These are phyloP conservation scores for Cassiopea andromeda DNA, from an alignment of 30 jellyfish, hydroid and myxozoan species.

Conservation along the genomic window DNA sequence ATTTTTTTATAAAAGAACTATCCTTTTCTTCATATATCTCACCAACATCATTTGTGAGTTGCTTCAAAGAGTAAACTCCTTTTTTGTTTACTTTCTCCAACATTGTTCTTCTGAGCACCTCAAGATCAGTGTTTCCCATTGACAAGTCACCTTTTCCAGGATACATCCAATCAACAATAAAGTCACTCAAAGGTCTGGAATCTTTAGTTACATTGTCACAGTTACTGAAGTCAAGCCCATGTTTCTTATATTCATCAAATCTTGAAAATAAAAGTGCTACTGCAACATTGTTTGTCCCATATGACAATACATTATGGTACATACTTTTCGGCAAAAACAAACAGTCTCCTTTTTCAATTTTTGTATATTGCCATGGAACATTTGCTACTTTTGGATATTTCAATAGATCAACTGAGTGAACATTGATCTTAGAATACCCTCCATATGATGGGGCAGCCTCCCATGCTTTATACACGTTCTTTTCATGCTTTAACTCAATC, in stretches of 20 bases:
- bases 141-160: constrained; percentile 82
- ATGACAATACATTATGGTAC: constrained; percentile 83
- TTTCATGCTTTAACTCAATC: constrained; percentile 69
- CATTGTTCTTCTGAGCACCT: constrained; percentile 40
- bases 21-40: constrained; percentile 48
- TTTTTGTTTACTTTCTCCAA: constrained; percentile 1
- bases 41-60: constrained; percentile 17
- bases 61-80: constrained; percentile 30
- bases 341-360: constrained; percentile 84
- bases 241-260: constrained; percentile 55
- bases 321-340: constrained; percentile 79
- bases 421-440: constrained; percentile 83
- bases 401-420: constrained; percentile 66
- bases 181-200: constrained; percentile 59
- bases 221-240: constrained; percentile 59
- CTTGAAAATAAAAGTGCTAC: constrained; percentile 77
- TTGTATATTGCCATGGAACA: constrained; percentile 82
- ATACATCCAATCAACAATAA: constrained; percentile 82
- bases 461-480: constrained; percentile 83
- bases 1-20: background rate
- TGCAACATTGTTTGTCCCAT: constrained; percentile 82
- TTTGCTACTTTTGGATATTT: constrained; percentile 80
- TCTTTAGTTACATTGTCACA: constrained; percentile 72
- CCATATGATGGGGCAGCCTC: constrained; percentile 86
- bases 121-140: constrained; percentile 88